phyloP scores from a whole-genome alignment of 2,888 invertebrate species.

The Cloeon dipterum region DNA sequence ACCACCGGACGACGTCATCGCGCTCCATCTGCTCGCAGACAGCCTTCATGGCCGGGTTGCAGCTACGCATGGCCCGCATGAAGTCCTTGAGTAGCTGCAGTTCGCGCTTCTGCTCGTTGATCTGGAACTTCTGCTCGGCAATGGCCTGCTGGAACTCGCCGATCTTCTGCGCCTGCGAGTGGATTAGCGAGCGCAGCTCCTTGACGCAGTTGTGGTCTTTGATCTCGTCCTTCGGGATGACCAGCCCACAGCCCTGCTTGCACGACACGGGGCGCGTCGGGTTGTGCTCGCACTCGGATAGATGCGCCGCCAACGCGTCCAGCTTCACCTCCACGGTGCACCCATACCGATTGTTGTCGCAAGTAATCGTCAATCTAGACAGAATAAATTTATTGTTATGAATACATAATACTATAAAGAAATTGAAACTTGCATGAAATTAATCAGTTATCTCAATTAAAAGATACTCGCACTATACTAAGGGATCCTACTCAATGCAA shows the following conservation, averaged over 20 bases:
- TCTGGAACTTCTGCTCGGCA: slow-evolving; percentile 62
- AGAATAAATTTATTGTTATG: no score
- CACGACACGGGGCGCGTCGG: slow-evolving; percentile 85
- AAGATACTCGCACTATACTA: no score
- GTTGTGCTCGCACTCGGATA: slow-evolving; percentile 82
- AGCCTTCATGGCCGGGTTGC: slow-evolving; percentile 78
- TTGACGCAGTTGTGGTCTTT: slow-evolving; percentile 86
- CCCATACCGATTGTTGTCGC: slow-evolving; percentile 77
- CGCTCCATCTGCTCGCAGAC: slow-evolving; percentile 87
- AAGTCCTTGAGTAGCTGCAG: slow-evolving; percentile 76
- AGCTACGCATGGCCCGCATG: slow-evolving; percentile 78
- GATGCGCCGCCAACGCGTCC: slow-evolving; percentile 61
- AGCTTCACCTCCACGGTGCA: slow-evolving; percentile 68
- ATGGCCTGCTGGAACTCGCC: slow-evolving; percentile 69
- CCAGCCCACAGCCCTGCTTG: slow-evolving; percentile 80
- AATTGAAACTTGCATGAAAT: slow-evolving; percentile 1
- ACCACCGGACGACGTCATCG: slow-evolving; percentile 81
- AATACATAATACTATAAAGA: slow-evolving; percentile 4
- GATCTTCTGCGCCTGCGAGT: slow-evolving; percentile 67
- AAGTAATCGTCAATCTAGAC: slow-evolving; percentile 60
- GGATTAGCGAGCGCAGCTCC: slow-evolving; percentile 62
- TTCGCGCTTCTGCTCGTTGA: slow-evolving; percentile 76
- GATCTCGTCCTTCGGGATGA: slow-evolving; percentile 86
- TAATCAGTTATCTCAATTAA: no score
- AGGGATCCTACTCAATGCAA: no score